Base-by-base conservation (phyloP, 2,888 invertebrate species). In the Trissolcus japonicus region DNA sequence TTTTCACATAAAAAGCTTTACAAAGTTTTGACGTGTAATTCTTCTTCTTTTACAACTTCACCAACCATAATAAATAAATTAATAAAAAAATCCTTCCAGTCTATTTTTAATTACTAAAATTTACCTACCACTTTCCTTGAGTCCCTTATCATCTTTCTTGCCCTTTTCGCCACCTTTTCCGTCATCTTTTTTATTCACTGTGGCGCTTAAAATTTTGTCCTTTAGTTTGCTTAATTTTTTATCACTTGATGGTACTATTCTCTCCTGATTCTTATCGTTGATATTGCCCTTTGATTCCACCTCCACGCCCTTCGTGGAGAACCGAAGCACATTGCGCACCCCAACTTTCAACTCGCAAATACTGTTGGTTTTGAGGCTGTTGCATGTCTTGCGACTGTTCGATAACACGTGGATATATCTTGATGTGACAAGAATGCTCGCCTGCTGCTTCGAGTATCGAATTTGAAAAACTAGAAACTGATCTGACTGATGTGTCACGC, bases 191-290 rank as follows among this genome's bases (percentile, higher is more conserved):
- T 46, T 76, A 69, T 4, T 78, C 46, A 43, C 80, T 79, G 16
- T 76, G 17, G 83, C 68, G 55, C 80, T 83, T 48, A 88, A 76
- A 21, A 82, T 80, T 61, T 86, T 81, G 46, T 89, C 86, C 67
- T 88, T 88, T 6, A 88, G 68, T 80, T 87, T 84, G 3, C 87
- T 88, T 62, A 88, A 76, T 14, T 87, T 86, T 11, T 87, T 84
- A 14, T 82, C 78, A 19, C 84, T 80, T 19, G 87, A 76, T 76
- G 86, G 72, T 4, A 74, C 75, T 17, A 62, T 35, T 1, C 66
- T 46, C 11, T 46, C 6, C 3, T 46, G 35, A 35, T 9, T 35
- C 35, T 35, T 35, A 11, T 35, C 35, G 35, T 9, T 2, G 2
- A 35, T 46, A 2, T n/a, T 14, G 11, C 11, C 79, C 14, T 43